These are phyloP conservation scores for Takifugu flavidus DNA, from an alignment of 2,113 vertebrate genomes.

Conservation along the genomic window DNA sequence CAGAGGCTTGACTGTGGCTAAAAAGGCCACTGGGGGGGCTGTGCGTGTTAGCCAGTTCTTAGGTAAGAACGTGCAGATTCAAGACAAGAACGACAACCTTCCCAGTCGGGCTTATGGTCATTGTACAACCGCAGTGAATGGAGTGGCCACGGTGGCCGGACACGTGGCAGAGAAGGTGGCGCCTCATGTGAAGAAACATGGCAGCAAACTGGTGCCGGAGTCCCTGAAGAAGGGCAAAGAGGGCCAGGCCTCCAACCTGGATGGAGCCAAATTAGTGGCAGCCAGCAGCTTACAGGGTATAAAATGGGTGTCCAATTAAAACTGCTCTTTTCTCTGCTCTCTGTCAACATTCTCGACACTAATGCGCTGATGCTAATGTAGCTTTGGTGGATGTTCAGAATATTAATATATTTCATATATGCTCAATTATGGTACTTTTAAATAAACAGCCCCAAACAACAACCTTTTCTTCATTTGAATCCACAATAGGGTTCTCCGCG, in stretches of 20 bases:
- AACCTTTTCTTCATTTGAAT: background rate
- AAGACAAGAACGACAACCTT: background rate
- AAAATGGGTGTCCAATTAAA: background rate
- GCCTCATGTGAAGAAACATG: conserved; percentile 91
- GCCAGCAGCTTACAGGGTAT: conserved; percentile 87
- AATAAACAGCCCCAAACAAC: no score
- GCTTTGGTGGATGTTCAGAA: background rate
- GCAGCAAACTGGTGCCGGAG: conserved; percentile 89
- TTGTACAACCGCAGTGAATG: conserved; percentile 78
- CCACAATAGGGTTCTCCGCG: conserved; percentile 83
- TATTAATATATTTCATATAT: background rate
- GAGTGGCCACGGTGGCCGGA: conserved; percentile 84
- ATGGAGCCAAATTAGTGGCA: conserved; percentile 88
- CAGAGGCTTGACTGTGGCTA: conserved; percentile 81
- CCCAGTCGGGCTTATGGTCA: background rate
- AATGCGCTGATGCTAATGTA: no score
- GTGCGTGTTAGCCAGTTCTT: conserved; percentile 89
- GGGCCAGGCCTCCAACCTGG: conserved; percentile 77
- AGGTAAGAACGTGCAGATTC: conserved; percentile 72
- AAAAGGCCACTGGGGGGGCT: conserved; percentile 86
- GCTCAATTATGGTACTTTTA: background rate
- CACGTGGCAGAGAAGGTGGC: conserved; percentile 86
- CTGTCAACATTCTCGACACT: background rate
- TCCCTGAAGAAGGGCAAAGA: conserved; percentile 86
- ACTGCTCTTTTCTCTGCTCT: background rate